A percentile compares a stretch with the other conserved stretches of the same genome.
phyloP scores from a whole-genome alignment of 2,797 vertebrate genomes.

The Ispidina picta region DNA sequence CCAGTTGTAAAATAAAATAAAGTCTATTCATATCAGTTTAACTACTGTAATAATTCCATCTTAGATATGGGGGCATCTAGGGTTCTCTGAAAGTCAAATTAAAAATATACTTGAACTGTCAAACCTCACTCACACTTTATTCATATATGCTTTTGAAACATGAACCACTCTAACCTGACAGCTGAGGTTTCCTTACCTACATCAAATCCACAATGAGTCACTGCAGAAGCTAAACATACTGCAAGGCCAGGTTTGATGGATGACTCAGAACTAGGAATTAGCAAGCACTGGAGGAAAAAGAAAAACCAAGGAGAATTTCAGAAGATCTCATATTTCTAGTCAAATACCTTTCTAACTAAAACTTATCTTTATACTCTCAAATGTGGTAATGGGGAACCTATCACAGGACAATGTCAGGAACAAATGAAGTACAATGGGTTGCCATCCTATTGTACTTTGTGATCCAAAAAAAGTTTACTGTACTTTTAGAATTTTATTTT shows the following conservation, averaged over 20 bases:
- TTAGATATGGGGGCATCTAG: not conserved
- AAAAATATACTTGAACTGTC: not conserved
- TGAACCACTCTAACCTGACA: not conserved
- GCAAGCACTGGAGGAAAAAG: not conserved
- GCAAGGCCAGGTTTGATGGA: not conserved
- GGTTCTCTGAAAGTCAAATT: not conserved
- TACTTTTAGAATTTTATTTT: not conserved
- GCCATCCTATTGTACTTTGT: not conserved
- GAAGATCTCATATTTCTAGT: not conserved
- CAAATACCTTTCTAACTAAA: not conserved
- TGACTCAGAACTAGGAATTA: slow-evolving; percentile 18
- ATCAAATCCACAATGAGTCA: not conserved
- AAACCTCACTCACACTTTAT: not conserved
- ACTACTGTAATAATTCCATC: not conserved
- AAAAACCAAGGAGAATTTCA: not conserved
- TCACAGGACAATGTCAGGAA: not conserved
- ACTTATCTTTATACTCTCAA: not conserved
- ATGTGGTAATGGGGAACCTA: not conserved
- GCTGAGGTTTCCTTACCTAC: not conserved
- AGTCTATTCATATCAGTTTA: not conserved
- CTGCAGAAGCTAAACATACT: not conserved
- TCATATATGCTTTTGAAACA: not conserved
- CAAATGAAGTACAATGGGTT: not conserved
- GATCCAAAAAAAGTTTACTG: not conserved
- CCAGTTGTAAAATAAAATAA: not conserved